A percentile compares a stretch with the other conserved stretches of the same genome.
Evolutionary conservation across 2,888 invertebrate species (phyloP).

Genomic region (Hypena proboscidalis): DNA sequence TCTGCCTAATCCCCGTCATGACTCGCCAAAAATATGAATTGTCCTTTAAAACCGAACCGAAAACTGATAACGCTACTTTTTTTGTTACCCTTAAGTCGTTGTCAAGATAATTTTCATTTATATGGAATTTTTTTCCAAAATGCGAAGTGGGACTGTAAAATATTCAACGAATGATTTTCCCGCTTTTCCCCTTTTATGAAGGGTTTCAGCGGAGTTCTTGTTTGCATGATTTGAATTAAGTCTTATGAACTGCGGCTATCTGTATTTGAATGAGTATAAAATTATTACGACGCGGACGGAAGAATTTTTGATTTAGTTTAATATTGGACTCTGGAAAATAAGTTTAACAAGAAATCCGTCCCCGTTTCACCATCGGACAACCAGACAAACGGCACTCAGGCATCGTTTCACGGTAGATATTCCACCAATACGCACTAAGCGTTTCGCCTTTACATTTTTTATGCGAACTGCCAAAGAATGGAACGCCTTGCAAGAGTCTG

Average conservation of each 20-base stretch:
- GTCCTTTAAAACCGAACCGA: constrained; percentile 22
- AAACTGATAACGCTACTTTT: constrained; percentile 37
- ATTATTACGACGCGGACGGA: no score
- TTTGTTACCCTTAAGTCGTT: constrained; percentile 31
- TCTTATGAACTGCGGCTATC: background rate
- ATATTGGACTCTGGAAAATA: no score
- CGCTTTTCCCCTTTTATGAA: constrained; percentile 2
- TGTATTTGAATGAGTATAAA: constrained; percentile 17
- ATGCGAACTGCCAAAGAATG: no score
- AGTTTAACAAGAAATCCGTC: no score
- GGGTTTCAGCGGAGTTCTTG: constrained; percentile 6
- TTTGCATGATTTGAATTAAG: constrained; percentile 12
- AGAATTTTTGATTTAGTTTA: no score
- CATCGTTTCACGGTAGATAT: no score
- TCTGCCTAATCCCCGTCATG: background rate
- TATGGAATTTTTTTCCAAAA: constrained; percentile 33
- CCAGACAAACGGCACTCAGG: no score
- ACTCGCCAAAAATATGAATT: constrained; percentile 32
- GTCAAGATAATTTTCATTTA: constrained; percentile 35
- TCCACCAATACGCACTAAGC: no score
- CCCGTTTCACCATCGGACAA: no score
- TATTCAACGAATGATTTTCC: constrained; percentile 14
- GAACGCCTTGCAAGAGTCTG: no score
- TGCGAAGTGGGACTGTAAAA: constrained; percentile 19
- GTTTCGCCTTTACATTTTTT: no score